phyloP scores from a whole-genome alignment of 2,113 vertebrate genomes.

The Gavialis gangeticus region DNA sequence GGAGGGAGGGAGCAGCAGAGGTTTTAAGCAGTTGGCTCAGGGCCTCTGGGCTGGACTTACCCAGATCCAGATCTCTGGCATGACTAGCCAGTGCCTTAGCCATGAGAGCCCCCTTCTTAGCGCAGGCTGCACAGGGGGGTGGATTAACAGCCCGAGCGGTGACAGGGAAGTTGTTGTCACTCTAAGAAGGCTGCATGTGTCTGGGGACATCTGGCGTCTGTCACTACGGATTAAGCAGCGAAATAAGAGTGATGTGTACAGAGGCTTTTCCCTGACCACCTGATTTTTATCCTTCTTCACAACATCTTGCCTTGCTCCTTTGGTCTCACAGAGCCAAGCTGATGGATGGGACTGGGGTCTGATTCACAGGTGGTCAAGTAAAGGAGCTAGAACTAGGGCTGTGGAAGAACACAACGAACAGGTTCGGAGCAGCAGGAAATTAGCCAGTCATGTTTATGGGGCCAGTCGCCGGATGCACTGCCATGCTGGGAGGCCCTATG shows the following conservation, averaged over 20 bases:
- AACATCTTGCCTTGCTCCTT: background rate
- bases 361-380: slow-evolving; percentile 37
- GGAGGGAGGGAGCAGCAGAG: background rate
- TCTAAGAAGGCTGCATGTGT: background rate
- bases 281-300: background rate
- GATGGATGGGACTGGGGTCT: background rate
- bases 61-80: background rate
- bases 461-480: background rate
- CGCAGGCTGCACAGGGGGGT: fast-evolving
- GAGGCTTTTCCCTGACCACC: background rate
- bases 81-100: background rate
- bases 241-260: background rate
- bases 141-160: fast-evolving
- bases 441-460: background rate
- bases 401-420: slow-evolving; percentile 12
- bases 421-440: background rate
- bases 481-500: background rate
- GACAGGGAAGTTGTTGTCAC: background rate
- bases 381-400: background rate
- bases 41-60: background rate
- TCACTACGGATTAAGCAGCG: fast-evolving
- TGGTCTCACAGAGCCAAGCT: background rate
- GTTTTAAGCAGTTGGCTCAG: background rate
- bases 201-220: fast-evolving
- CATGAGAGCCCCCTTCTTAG: fast-evolving